These are phyloP conservation scores for Patella ulyssiponensis DNA, from an alignment of 2,888 invertebrate genomes.

Conservation along the genomic window DNA sequence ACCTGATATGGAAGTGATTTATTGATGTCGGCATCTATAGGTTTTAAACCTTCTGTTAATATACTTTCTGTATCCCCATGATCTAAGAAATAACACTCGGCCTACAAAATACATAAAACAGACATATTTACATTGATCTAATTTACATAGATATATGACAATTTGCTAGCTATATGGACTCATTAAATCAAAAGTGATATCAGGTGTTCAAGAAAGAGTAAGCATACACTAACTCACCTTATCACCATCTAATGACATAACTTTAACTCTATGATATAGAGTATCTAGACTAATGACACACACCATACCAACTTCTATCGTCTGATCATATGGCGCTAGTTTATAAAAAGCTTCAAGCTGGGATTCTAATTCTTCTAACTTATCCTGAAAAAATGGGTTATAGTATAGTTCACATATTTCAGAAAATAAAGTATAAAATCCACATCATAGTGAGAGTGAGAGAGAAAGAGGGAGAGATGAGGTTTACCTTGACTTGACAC, in stretches of 20 bases:
- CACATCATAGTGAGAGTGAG: too few relatives aligned
- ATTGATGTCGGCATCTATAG: constrained; percentile 48
- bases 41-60: constrained; percentile 40
- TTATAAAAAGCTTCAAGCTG: constrained; percentile 45
- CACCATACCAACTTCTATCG: constrained; percentile 39
- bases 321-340: constrained; percentile 21
- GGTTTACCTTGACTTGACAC: too few relatives aligned
- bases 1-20: constrained; percentile 55
- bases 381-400: constrained; percentile 36
- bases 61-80: constrained; percentile 57
- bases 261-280: constrained; percentile 51
- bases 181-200: too few relatives aligned
- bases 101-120: constrained; percentile 34
- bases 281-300: constrained; percentile 52
- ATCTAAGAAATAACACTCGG: constrained; percentile 54
- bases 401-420: neutral
- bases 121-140: too few relatives aligned
- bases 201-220: too few relatives aligned
- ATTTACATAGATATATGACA: too few relatives aligned
- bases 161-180: too few relatives aligned
- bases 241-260: constrained; percentile 38
- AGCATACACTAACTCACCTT: constrained; percentile 34
- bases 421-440: too few relatives aligned
- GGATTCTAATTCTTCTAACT: constrained; percentile 47
- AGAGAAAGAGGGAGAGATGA: too few relatives aligned